Percentiles rank a stretch among this genome's conserved stretches.
phyloP scores from a whole-genome alignment of 2,888 invertebrate genomes.

The Baccha elongata region DNA sequence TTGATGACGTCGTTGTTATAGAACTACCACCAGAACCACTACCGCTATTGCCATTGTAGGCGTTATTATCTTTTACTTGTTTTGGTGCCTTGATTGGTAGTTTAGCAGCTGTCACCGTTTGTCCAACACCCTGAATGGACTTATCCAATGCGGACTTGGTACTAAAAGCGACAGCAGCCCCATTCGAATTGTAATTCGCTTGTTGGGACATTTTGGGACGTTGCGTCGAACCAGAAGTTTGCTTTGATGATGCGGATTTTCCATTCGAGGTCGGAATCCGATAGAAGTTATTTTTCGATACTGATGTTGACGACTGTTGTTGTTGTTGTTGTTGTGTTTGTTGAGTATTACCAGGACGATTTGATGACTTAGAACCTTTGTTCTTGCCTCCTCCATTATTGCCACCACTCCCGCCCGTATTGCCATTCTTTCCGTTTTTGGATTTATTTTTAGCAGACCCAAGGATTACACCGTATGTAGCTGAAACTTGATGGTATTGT shows the following conservation, averaged over 20 bases:
- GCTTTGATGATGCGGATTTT: slow-evolving; percentile 62
- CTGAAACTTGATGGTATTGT: slow-evolving; percentile 80
- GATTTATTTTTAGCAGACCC: slow-evolving; percentile 75
- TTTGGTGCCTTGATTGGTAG: slow-evolving; percentile 81
- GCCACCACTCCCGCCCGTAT: slow-evolving; percentile 71
- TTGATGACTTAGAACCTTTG: slow-evolving; percentile 75
- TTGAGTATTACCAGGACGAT: slow-evolving; percentile 66
- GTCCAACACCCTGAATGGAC: slow-evolving; percentile 64
- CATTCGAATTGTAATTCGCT: slow-evolving; percentile 63
- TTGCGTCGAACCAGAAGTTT: slow-evolving; percentile 56
- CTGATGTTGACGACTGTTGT: slow-evolving; percentile 37
- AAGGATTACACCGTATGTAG: slow-evolving; percentile 79
- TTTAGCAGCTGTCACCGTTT: slow-evolving; percentile 76
- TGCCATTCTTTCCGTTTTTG: slow-evolving; percentile 74
- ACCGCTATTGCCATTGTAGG: slow-evolving; percentile 44
- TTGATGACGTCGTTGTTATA: slow-evolving; percentile 39
- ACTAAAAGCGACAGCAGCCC: slow-evolving; percentile 14
- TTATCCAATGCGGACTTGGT: slow-evolving; percentile 66
- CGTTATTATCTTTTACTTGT: slow-evolving; percentile 80
- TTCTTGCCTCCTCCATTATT: slow-evolving; percentile 75
- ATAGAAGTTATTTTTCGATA: slow-evolving; percentile 80
- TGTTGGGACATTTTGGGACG: slow-evolving; percentile 69
- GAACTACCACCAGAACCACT: slow-evolving; percentile 12
- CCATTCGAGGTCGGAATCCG: slow-evolving; percentile 77
- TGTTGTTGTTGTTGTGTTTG: slow-evolving; percentile 55